Base-by-base conservation (phyloP, 2,888 invertebrate genomes). In the Elmis aenea region DNA sequence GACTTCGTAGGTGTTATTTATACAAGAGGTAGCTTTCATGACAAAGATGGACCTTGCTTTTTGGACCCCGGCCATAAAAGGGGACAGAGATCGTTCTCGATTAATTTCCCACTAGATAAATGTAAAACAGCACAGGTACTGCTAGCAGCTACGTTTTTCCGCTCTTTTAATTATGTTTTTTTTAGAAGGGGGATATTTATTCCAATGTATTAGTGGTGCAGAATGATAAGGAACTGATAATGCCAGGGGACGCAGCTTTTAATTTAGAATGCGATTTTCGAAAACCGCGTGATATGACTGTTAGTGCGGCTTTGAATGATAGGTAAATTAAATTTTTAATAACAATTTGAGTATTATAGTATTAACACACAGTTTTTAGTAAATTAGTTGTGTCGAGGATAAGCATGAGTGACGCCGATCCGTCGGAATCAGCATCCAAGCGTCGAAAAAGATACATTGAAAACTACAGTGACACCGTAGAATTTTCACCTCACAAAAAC, bases 201-300 rank as follows among this genome's bases (percentile, higher is more conserved):
- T 73, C 73, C 1, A 80, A 79, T 49, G 72, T 77, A 25, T 69
- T 81, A 13, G 74, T 81, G 2, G 67, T 81, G 28, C 81, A 81
- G 58, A 77, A 81, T 50, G 81, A 81, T 61, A 77, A 79, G 27
- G 77, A 78, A 49, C 58, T 79, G 9, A 75, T 79, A 40, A 77
- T 77, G 46, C 78, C 79, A 0, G 79, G 79, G 2, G 79, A 79
- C 55, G 76, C 79, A 3, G 81, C 81, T 20, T 79, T 81, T 55
- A 74, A 74, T 8, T 57, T 81, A 43, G 76, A 78, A 59, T 81
- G 81, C 47, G 79, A 81, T 59, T 79, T 78, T 52, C 68, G 73
- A 20, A 68, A 70, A 42, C 73, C 76, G 1, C 66, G 73, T 45
- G 72, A 70, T 48, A 50, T 75, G 13, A 70, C 73, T 10, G 73